Percentiles rank a stretch among this genome's conserved stretches.
phyloP scores from a whole-genome alignment of 1,140 invertebrate genomes.

The Pseudoatta argentina region DNA sequence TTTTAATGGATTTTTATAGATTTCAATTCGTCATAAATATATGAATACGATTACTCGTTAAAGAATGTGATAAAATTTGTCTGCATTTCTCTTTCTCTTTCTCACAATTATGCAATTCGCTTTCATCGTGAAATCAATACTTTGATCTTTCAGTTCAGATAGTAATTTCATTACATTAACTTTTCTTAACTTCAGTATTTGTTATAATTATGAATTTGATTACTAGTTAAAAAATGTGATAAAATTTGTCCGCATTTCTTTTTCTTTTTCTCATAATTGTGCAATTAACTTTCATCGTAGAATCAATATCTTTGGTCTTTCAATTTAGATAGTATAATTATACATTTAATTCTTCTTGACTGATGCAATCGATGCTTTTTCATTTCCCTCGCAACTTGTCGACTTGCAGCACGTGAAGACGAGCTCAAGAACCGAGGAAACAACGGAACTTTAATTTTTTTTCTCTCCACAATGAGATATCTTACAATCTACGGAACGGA shows the following conservation, averaged over 20 bases:
- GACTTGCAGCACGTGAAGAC: background rate
- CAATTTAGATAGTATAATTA: background rate
- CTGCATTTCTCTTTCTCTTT: background rate
- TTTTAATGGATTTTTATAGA: background rate
- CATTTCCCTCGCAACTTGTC: background rate
- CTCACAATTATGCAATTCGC: slow-evolving; percentile 12
- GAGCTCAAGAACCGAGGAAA: slow-evolving; percentile 42
- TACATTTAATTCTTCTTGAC: slow-evolving; percentile 8
- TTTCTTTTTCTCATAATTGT: too few species aligned
- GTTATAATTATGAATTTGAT: too few species aligned
- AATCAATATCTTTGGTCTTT: too few species aligned
- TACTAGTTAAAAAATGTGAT: too few species aligned
- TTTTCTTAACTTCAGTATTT: too few species aligned
- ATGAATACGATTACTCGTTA: background rate
- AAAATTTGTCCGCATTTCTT: too few species aligned
- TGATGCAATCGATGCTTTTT: slow-evolving; percentile 26
- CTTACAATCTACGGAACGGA: slow-evolving; percentile 59
- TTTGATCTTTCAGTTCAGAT: background rate
- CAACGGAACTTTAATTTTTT: slow-evolving; percentile 2
- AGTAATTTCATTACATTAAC: too few species aligned
- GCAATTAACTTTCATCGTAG: too few species aligned
- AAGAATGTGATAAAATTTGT: background rate
- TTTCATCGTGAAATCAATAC: slow-evolving; percentile 5
- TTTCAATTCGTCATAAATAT: background rate
- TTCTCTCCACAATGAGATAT: slow-evolving; percentile 25